Conservation (phyloP, 2,888 invertebrate genomes). For the Eupithecia inturbata region DNA sequence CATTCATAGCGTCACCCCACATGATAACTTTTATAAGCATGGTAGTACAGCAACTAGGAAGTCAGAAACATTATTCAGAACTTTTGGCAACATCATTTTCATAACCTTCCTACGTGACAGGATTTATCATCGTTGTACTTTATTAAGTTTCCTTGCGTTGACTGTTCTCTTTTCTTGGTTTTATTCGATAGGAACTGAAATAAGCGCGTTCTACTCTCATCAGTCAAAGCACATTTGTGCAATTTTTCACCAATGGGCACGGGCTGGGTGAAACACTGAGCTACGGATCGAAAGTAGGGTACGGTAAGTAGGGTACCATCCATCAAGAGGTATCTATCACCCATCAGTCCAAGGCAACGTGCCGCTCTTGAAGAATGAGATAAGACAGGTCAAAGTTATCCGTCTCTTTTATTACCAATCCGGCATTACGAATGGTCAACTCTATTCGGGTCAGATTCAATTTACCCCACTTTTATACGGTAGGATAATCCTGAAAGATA, state of each 20-base stretch:
- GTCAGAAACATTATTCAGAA: neutral
- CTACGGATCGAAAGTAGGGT: conserved; percentile 5
- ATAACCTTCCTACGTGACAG: conserved; percentile 1
- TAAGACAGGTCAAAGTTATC: conserved; percentile 7
- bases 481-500: conserved; percentile 60
- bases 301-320: neutral
- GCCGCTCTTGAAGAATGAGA: neutral
- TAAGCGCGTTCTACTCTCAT: neutral
- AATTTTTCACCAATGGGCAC: conserved; percentile 1
- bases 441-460: conserved; percentile 53
- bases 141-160: neutral
- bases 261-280: neutral
- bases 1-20: neutral
- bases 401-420: conserved; percentile 7
- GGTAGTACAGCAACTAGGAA: neutral
- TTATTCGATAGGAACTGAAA: neutral
- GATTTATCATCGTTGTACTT: neutral
- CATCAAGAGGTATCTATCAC: conserved; percentile 15
- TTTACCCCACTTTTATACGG: conserved; percentile 60
- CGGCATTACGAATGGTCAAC: conserved; percentile 44
- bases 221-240: neutral
- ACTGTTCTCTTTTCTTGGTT: neutral
- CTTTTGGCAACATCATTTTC: neutral
- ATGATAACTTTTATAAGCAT: neutral
- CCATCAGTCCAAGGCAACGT: neutral